Base-by-base conservation (phyloP, 2,113 vertebrate species). In the Lagopus leucura region DNA sequence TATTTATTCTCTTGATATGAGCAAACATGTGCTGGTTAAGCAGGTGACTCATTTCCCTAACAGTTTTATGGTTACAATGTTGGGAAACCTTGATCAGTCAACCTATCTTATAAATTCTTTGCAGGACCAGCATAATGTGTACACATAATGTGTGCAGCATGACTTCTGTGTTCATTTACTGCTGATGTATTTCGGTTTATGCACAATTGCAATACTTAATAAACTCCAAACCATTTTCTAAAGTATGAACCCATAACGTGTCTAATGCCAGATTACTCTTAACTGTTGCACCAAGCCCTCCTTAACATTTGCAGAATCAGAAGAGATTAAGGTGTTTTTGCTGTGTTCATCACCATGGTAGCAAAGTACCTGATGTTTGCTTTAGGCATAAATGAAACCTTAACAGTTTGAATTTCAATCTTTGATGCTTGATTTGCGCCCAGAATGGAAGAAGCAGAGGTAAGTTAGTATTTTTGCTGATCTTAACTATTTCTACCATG, bases 281-380 rank as follows among this genome's bases (percentile, higher is more conserved):
- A 60, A 30, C n/a, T 50, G 1, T 48, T 70, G 21, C 79, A 71
- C 60, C n/a, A n/a, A 70, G 34, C 34, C 30, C n/a, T 84, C 8
- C 69, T 84, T 72, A 38, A 34, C 50, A 14, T 13, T 79, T 54
- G 54, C 58, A 82, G 74, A 73, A 95, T 34, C 5, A 0, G 34
- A 75, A 92, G 48, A 24, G 57, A 78, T 88, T 60, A 40, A 30
- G n/a, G 54, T 75, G 43, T 32, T 90, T 86, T 94, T 61, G 77
- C 47, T 45, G 75, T 32, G 38, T 74, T 83, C 69, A 72, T 96
- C 88, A 65, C 89, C 79, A 81, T 86, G 82, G 91, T 34, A 92
- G 61, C 85, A 86, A 91, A 95, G 72, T 82, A 32, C 82, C 55
- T 88, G 65, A 40, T 92, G 84, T 82, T 95, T 93, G 73, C 89